phyloP scores from a whole-genome alignment of 1,140 invertebrate species.

The Leguminivora glycinivorella region DNA sequence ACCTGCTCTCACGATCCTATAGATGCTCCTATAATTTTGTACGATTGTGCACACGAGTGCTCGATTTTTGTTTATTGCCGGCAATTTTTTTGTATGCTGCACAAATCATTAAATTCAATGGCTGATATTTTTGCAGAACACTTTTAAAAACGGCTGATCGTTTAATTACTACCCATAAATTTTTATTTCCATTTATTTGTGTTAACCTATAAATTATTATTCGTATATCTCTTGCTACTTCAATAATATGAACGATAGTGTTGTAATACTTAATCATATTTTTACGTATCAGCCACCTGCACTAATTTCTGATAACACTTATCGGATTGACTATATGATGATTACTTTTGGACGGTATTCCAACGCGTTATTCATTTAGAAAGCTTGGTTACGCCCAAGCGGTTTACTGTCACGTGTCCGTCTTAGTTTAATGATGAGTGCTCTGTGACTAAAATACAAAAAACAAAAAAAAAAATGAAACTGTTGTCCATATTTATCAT shows the following conservation, averaged over 20 bases:
- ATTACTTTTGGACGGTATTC: slow-evolving; percentile 34
- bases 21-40: background rate
- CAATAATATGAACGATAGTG: background rate
- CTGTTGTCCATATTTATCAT: slow-evolving; percentile 32
- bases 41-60: background rate
- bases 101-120: too few species aligned
- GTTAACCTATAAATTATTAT: background rate
- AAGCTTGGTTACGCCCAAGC: background rate
- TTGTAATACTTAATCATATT: slow-evolving; percentile 25
- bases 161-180: too few species aligned
- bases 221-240: background rate
- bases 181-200: too few species aligned
- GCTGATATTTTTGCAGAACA: too few species aligned
- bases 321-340: slow-evolving; percentile 46
- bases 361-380: slow-evolving; percentile 35
- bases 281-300: slow-evolving; percentile 53
- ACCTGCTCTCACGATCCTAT: slow-evolving; percentile 31
- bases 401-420: background rate
- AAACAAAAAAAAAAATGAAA: slow-evolving; percentile 40
- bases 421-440: background rate
- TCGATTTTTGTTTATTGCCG: too few species aligned
- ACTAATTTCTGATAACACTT: slow-evolving; percentile 53
- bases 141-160: too few species aligned
- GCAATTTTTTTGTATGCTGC: too few species aligned
- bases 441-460: background rate